Conservation (phyloP, 2,888 invertebrate genomes). For the Lysandra coridon region DNA sequence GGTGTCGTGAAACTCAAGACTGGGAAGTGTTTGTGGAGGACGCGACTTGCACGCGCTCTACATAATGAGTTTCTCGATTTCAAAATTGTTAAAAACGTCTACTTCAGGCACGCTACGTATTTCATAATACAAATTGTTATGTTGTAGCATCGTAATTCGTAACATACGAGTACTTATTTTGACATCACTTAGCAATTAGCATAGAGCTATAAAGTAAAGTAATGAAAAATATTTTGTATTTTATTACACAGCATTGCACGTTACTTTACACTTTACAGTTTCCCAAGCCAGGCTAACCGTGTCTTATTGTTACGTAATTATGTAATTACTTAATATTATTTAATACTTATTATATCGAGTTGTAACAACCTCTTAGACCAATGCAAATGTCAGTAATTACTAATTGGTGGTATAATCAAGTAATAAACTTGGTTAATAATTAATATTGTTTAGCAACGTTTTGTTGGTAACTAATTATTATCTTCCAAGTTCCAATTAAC, state of each 20-base stretch:
- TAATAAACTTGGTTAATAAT: background rate
- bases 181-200: background rate
- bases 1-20: no score
- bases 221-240: background rate
- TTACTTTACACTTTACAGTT: background rate
- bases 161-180: background rate
- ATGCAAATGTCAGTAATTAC: background rate
- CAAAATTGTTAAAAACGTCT: background rate
- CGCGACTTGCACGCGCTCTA: background rate
- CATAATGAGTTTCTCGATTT: background rate
- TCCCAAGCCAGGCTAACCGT: background rate
- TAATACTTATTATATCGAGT: no score
- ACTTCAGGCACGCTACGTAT: background rate
- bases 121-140: background rate
- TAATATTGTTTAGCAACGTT: background rate
- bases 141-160: background rate
- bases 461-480: background rate
- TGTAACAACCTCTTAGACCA: no score
- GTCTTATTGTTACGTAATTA: background rate
- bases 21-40: background rate
- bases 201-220: no score
- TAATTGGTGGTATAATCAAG: background rate
- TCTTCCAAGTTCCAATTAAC: no score
- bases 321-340: background rate
- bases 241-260: background rate